Percentiles rank a stretch among this genome's conserved stretches.
These are phyloP conservation scores for Channa argus DNA, from an alignment of 2,113 vertebrate genomes.

Conservation along the genomic window DNA sequence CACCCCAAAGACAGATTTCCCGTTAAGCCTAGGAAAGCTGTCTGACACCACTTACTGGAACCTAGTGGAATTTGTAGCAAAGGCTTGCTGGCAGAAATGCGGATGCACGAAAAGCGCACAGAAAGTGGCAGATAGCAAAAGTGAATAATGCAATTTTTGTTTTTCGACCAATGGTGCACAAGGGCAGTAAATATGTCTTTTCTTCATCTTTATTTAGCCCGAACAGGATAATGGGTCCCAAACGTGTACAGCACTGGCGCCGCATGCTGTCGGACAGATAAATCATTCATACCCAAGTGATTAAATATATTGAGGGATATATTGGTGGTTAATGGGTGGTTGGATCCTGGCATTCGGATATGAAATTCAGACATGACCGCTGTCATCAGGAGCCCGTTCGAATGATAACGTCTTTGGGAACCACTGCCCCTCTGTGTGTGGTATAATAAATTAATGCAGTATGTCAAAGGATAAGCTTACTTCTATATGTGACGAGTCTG, in stretches of 20 bases:
- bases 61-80: slow-evolving; percentile 71
- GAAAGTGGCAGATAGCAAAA: slow-evolving; percentile 64
- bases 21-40: slow-evolving; percentile 78
- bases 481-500: slow-evolving; percentile 13
- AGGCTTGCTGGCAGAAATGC: slow-evolving; percentile 58
- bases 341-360: slow-evolving; percentile 59
- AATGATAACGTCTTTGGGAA: slow-evolving; percentile 65
- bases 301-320: slow-evolving; percentile 76
- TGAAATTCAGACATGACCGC: slow-evolving; percentile 70
- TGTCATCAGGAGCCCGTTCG: slow-evolving; percentile 67
- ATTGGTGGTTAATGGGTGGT: slow-evolving; percentile 76
- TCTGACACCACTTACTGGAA: slow-evolving; percentile 82
- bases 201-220: slow-evolving; percentile 70
- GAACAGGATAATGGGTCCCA: slow-evolving; percentile 70
- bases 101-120: slow-evolving; percentile 44
- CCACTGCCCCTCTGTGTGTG: slow-evolving; percentile 53
- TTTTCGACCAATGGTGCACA: slow-evolving; percentile 47
- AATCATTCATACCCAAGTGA: slow-evolving; percentile 74
- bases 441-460: slow-evolving; percentile 57
- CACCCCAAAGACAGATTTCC: slow-evolving; percentile 81
- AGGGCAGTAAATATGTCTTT: slow-evolving; percentile 71
- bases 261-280: slow-evolving; percentile 67
- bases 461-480: slow-evolving; percentile 51
- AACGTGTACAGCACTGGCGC: slow-evolving; percentile 70
- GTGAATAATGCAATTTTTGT: slow-evolving; percentile 63